phyloP scores from a whole-genome alignment of 2,797 vertebrate species.

The Sebastes steindachneri region DNA sequence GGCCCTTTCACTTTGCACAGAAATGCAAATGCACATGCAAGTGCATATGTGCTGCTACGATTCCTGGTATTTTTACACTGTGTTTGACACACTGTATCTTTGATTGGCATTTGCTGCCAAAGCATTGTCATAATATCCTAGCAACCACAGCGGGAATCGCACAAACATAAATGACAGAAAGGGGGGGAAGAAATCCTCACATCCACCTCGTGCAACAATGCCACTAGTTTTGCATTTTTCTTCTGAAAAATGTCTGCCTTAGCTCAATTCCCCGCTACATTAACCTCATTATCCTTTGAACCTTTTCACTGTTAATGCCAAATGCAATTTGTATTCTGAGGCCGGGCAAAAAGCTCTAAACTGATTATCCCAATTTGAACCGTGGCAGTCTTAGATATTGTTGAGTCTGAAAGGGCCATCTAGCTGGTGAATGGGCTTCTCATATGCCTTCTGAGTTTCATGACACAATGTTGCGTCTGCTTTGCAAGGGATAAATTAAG shows the following conservation, averaged over 20 bases:
- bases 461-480: slow-evolving; percentile 99
- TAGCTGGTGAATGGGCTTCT: slow-evolving; percentile 96
- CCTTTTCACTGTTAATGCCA: slow-evolving; percentile 98
- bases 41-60: slow-evolving; percentile 24
- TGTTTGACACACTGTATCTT: slow-evolving; percentile 42
- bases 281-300: slow-evolving; percentile 99
- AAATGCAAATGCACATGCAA: slow-evolving; percentile 47
- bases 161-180: slow-evolving; percentile 47
- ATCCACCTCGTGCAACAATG: slow-evolving; percentile 85
- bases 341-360: slow-evolving; percentile 97
- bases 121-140: slow-evolving; percentile 62
- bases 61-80: slow-evolving; percentile 33
- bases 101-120: slow-evolving; percentile 55
- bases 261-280: slow-evolving; percentile 97
- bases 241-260: slow-evolving; percentile 79
- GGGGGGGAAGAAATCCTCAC: slow-evolving; percentile 35
- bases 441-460: slow-evolving; percentile 99
- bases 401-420: slow-evolving; percentile 98
- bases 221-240: slow-evolving; percentile 68
- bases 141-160: slow-evolving; percentile 51
- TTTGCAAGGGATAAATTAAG: slow-evolving; percentile 99
- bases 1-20: slow-evolving; percentile 47
- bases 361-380: slow-evolving; percentile 99
- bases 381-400: slow-evolving; percentile 98
- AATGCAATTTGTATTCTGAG: slow-evolving; percentile 99